Base-by-base conservation (phyloP, 2,113 vertebrate species). In the Hirundichthys speculiger region DNA sequence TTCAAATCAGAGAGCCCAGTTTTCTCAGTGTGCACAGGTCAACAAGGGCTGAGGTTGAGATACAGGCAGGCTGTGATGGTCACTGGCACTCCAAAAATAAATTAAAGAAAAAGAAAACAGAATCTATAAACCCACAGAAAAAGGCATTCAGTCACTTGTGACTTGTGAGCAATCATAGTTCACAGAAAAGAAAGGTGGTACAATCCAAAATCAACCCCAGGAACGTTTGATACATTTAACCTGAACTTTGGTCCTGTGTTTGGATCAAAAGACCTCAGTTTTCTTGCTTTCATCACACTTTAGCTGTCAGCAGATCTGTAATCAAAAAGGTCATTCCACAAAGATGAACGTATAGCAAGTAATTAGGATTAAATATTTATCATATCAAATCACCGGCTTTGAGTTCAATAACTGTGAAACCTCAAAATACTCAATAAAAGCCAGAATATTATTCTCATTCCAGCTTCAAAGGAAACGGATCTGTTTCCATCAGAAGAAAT, bases 71-170 rank as follows among this genome's bases (percentile, higher is more conserved):
- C 63, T 65, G 81, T 53, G 5, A 59, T 39, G 48, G 73, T 74
- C 69, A 57, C 75, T 75, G 80, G 67, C 70, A 84, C 66, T 83
- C 50, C 30, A 12, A 72, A 45, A 45, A 53, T 3, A 56, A 16
- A 69, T 42, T 54, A 62, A 49, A 42, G 7, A 41, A 69, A 59
- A n/a, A 63, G 62, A 70, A 5, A 21, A 14, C 65, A 43, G 41
- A 43, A 34, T 9, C 30, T 34, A 7, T 4, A 75, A 47, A 54
- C 62, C 16, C 42, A 24, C 57, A 25, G 72, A 69, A 75, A 88
- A 88, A 88, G 70, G 75, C 86, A 77, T 74, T 83, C 70, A 62
- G 47, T 83, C 50, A 64, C 56, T 60, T 61, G 61, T 51, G 69
- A 48, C 73, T 60, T 61, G 46, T 20, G 67, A 53, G 27, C 55